Evolutionary conservation across 2,888 invertebrate species (phyloP).

Genomic region (Eupithecia pulchellata): DNA sequence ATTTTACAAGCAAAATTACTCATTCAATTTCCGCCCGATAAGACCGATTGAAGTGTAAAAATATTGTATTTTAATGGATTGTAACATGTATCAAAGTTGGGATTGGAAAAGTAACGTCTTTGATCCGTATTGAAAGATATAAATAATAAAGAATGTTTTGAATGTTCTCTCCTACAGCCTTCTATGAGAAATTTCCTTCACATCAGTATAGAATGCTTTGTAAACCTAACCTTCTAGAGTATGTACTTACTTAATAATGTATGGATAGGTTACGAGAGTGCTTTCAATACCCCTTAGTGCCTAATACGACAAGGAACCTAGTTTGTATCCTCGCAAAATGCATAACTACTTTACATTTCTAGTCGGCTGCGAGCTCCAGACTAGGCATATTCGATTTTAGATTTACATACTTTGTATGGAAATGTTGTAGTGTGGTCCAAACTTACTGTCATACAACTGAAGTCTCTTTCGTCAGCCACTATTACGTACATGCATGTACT

Average conservation of each 20-base stretch:
- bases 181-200: not conserved
- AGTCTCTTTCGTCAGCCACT: too few relatives aligned
- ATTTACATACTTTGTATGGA: not conserved
- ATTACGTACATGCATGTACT: too few relatives aligned
- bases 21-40: not conserved
- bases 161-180: not conserved
- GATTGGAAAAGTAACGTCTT: not conserved
- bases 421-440: too few relatives aligned
- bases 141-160: not conserved
- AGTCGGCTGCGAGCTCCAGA: not conserved
- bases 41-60: not conserved
- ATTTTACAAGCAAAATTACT: not conserved
- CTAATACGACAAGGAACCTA: conserved; percentile 44
- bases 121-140: not conserved
- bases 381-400: conserved; percentile 1
- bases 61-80: not conserved
- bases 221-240: not conserved
- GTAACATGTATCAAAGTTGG: not conserved
- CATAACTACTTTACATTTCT: not conserved
- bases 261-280: not conserved
- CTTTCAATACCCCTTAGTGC: conserved; percentile 56
- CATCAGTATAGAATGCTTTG: not conserved
- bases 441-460: not conserved
- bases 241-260: not conserved
- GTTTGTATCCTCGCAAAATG: conserved; percentile 41